Base-by-base conservation (phyloP, 2,888 invertebrate species). In the Ptilodon capucinus region DNA sequence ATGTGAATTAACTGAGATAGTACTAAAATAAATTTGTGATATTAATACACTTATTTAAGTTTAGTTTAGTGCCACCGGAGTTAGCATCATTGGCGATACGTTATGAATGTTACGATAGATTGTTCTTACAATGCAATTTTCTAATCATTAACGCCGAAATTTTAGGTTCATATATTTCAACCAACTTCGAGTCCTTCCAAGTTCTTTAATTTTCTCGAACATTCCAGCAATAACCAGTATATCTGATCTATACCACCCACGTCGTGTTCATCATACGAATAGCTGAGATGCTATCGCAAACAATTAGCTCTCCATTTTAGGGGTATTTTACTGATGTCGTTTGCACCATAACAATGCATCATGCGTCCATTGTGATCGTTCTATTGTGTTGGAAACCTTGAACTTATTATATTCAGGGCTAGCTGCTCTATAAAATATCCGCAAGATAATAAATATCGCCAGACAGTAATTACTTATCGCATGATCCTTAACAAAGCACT, bases 301-400 rank as follows among this genome's bases (percentile, higher is more conserved):
- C 55, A 58, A 55, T 65, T 57, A 64, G 18, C 38, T 28, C 13
- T 8, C 40, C 63, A 34, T 57, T 13, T 39, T 35, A 7, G 47
- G 41, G 13, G 9, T 30, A 28, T 21, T n/a, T 44, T 47, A 44
- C 45, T 35, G 30, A n/a, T 46, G 49, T 46, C 50, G 45, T 59
- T 66, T 42, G 48, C 42, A 4, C 63, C 71, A 57, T 66, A 70
- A 58, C 40, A 50, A 58, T 42, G 36, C n/a, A 40, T 52, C 57
- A 42, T 68, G 53, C 51, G 53, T 38, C 64, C 47, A 68, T 71
- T 71, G 72, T 73, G 45, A 19, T n/a, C 21, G 30, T n/a, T 6
- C 40, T 36, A 59, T 64, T 60, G 71, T 61, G 16, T 51, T 14
- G 1, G 13, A 2, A 41, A 47, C 60, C 60, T 59, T 65, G 62